A percentile compares a stretch with the other conserved stretches of the same genome.
Evolutionary conservation across 2,113 vertebrate species (phyloP).

Genomic region (Dicaeum eximium): DNA sequence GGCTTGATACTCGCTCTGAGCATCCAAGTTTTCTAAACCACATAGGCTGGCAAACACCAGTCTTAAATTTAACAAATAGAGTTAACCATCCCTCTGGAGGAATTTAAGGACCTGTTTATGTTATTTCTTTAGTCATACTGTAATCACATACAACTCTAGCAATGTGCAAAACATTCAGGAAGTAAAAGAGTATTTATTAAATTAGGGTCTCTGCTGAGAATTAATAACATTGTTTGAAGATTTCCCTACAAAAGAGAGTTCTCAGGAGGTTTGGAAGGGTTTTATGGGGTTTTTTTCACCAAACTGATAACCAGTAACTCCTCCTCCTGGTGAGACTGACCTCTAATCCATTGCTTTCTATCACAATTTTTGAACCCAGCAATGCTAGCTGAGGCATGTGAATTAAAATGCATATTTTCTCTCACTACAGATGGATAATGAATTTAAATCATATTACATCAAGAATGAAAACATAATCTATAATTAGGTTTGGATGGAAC

Average conservation of each 20-base stretch:
- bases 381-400: neutral
- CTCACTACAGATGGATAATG: neutral
- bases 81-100: neutral
- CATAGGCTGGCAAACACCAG: neutral
- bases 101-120: neutral
- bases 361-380: neutral
- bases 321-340: neutral
- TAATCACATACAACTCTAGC: neutral
- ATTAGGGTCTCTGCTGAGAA: neutral
- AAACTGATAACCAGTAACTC: neutral
- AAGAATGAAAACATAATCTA: neutral
- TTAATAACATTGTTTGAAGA: neutral
- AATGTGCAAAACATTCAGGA: neutral
- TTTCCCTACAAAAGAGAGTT: neutral
- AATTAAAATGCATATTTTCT: neutral
- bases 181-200: neutral
- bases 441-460: conserved; percentile 20
- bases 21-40: neutral
- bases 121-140: neutral
- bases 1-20: neutral
- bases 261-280: neutral
- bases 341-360: neutral
- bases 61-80: neutral
- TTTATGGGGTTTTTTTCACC: neutral
- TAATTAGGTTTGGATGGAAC: neutral